A percentile compares a stretch with the other conserved stretches of the same genome.
Conservation (phyloP, 2,113 vertebrate species). For the Sus scrofa region T2T-Sscrofa CM000824.6:52607501-52608000, state of each 20-base stretch:
- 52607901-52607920: accelerated
- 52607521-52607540: not conserved
- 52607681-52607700: not conserved
- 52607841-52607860: too few relatives aligned
- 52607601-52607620: accelerated
- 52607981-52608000: not conserved
- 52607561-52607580: not conserved
- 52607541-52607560: accelerated
- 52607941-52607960: not conserved
- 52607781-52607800: not conserved
- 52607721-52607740: not conserved
- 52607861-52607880: not conserved
- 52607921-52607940: not conserved
- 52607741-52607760: not conserved
- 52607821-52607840: not conserved
- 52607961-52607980: not conserved
- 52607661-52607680: not conserved
- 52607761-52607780: not conserved
- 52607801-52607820: accelerated
- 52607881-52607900: not conserved
- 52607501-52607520: not conserved
- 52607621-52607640: not conserved
- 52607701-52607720: not conserved
- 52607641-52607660: accelerated
- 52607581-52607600: not conserved